Evolutionary conservation across 37 sponge, comb jelly and placozoan genomes (phyloP), one percentile per base, ranked within the genome.

Genomic region (Beroe ovata): DNA sequence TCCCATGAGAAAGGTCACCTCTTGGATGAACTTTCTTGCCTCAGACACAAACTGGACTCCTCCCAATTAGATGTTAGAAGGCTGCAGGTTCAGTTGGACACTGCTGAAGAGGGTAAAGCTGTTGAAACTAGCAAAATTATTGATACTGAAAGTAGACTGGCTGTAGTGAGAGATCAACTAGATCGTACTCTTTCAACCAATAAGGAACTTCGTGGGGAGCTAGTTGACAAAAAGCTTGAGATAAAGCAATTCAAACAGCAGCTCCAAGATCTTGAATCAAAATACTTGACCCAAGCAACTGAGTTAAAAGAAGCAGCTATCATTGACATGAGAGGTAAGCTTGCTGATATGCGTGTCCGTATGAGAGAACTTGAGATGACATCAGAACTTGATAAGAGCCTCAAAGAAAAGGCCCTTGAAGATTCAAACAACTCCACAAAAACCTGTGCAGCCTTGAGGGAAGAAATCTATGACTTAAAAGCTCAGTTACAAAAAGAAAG

Each of bases 291-390:
- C 23, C 84, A 77, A 39, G 84, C 84, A 11, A 89, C 64, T 30
- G 89, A 89, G n/a, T 34, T 64, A 8, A 90, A 90, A 35, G 90
- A 90, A 61, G 90, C 62, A 64, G 90, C 62, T 20, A 64, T 90
- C 19, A 36, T 28, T 34, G 64, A 66, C 25, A 59, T 90, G 90
- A 90, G 64, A 61, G 64, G 38, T 22, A 64, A 71, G 64, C 90
- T 90, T 4, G 69, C 90, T 38, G 60, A 64, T 28, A 62, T 90
- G 64, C 69, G 90, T 4, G 90, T 61, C 0, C 39, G 69, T 8
- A 54, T 90, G 64, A 38, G 69, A 33, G 90, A 90, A 64, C 23
- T 90, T 21, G 64, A 61, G 42, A 35, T 64, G 38, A 90, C 60
- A 23, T 61, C 90, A 26, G 64, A 64, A 35, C 40, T 90, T 1